Base-by-base conservation (phyloP, 2,113 vertebrate species). In the Pyrgilauda ruficollis region DNA sequence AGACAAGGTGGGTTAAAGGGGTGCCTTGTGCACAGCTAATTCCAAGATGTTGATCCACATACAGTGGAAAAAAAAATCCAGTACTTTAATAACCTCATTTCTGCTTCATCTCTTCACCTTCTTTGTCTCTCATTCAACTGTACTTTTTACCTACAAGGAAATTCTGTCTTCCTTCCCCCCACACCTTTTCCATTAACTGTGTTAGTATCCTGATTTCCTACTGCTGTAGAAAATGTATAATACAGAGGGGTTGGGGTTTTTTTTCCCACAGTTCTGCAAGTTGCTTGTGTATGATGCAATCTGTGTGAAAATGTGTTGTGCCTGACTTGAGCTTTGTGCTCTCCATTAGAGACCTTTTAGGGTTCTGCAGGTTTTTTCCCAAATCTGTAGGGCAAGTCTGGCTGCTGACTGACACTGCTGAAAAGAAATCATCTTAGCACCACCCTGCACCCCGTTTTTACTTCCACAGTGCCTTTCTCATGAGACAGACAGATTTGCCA, bases 211-310 rank as follows among this genome's bases (percentile, higher is more conserved):
- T 79, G 47, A 41, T 91, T 76, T 82, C 31, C 21, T 61, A 13
- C 69, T 75, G 3, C 47, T 70, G 11, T 47, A 41, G 37, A 26
- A 79, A 85, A 85, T 79, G 4, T 41, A 26, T 43, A n/a, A 23
- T n/a, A n/a, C 41, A 24, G 6, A 33, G 7, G 6, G 8, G 2
- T 2, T 31, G 27, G 10, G 3, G 0, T 2, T 62, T 46, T 47
- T 50, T 30, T 56, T 26, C 10, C 31, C 69, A 23, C 22, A 76
- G 26, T 74, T 78, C n/a, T 75, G 27, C 18, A 7, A 41, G 28
- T 44, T 78, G 15, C 22, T 10, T 69, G n/a, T 67, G 13, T 84
- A 8, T 84, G 56, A 64, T 89, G n/a, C 24, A 26, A 41, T 56
- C 24, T 35, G 19, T 53, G 37, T 89, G n/a, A 59, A 81, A 72